Evolutionary conservation across 2,797 vertebrate species (phyloP).

Genomic region (Chelidonichthys spinosus): DNA sequence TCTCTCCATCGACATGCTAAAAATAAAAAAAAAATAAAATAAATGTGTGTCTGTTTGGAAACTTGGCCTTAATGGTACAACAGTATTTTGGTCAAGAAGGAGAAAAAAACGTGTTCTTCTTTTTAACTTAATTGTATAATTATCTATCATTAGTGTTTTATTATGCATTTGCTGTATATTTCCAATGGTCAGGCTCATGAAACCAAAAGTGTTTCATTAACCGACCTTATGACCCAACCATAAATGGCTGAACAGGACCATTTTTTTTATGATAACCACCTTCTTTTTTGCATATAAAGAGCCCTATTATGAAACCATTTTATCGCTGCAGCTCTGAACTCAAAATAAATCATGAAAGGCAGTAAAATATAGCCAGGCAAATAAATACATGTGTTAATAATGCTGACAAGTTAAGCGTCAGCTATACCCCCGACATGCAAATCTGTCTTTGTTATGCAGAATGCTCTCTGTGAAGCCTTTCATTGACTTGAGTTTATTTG

Average conservation of each 20-base stretch:
- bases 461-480: conserved; percentile 50
- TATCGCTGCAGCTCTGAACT: conserved; percentile 17
- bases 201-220: conserved; percentile 12
- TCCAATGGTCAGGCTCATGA: background rate
- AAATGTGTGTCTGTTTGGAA: background rate
- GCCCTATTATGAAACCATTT: background rate
- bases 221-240: conserved; percentile 24
- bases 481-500: conserved; percentile 53
- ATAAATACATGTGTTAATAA: conserved; percentile 60
- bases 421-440: conserved; percentile 55
- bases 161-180: background rate
- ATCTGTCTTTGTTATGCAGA: conserved; percentile 76
- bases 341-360: conserved; percentile 21
- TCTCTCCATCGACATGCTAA: background rate
- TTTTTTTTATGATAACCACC: conserved; percentile 26
- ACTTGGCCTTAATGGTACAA: background rate
- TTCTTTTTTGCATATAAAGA: conserved; percentile 6
- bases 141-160: background rate
- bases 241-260: conserved; percentile 21
- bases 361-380: conserved; percentile 33
- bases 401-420: conserved; percentile 52
- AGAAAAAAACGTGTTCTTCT: background rate
- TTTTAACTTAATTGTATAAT: background rate
- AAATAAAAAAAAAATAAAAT: background rate
- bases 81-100: background rate